These are phyloP conservation scores for Drosophila setosimentum DNA, from an alignment of 2,888 invertebrate genomes.

Conservation along the genomic window DNA sequence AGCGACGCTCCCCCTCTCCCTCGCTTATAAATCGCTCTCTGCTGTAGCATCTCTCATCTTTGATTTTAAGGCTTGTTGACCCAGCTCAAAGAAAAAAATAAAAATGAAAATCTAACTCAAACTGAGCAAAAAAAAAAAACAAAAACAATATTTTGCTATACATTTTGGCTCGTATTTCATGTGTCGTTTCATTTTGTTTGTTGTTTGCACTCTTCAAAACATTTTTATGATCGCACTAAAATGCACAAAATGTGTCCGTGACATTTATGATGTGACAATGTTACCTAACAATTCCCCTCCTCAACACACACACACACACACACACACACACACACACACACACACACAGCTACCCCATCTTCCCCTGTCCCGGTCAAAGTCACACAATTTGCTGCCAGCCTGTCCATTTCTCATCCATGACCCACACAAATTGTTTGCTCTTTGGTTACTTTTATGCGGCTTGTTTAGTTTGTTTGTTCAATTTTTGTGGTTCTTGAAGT, in stretches of 20 bases:
- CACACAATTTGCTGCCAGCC: conserved; percentile 19
- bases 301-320: not conserved
- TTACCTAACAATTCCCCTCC: conserved; percentile 49
- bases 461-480: conserved; percentile 64
- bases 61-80: conserved; percentile 39
- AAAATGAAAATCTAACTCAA: not conserved
- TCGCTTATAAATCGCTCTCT: not conserved
- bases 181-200: conserved; percentile 46
- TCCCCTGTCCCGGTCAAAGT: conserved; percentile 33
- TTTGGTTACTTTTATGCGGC: conserved; percentile 64
- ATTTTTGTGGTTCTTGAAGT: conserved; percentile 39
- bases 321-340: not conserved
- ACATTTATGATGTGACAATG: conserved; percentile 80
- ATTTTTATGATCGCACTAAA: conserved; percentile 73
- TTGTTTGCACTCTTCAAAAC: conserved; percentile 72
- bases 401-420: conserved; percentile 25
- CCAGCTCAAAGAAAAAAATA: conserved; percentile 34
- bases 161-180: conserved; percentile 46
- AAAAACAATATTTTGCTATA: conserved; percentile 35
- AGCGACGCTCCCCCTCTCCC: conserved; percentile 19
- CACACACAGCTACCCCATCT: conserved; percentile 5
- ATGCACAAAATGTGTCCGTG: conserved; percentile 75
- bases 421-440: conserved; percentile 65
- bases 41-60: conserved; percentile 33
- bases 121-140: conserved; percentile 1